These are phyloP conservation scores for Tuberolachnus salignus DNA, from an alignment of 2,888 invertebrate genomes.

Conservation along the genomic window DNA sequence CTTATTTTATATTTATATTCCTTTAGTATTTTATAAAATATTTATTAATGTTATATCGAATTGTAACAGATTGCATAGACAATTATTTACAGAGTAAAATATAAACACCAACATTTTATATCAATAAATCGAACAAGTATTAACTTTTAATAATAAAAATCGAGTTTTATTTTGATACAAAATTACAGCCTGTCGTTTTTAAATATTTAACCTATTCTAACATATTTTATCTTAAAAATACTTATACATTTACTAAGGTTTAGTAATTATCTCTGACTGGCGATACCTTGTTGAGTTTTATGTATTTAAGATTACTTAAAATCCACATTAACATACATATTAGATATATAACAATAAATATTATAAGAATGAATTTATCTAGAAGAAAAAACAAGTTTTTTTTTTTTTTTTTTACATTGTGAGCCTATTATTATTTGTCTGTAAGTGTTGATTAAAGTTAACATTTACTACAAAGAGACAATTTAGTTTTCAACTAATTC, in stretches of 20 bases:
- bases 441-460: too few relatives aligned
- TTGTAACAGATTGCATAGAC: background rate
- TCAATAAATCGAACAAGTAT: slow-evolving; percentile 18
- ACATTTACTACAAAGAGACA: too few relatives aligned
- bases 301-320: too few relatives aligned
- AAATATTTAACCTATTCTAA: background rate
- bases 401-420: too few relatives aligned
- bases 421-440: too few relatives aligned
- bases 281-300: background rate
- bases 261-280: too few relatives aligned
- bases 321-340: too few relatives aligned
- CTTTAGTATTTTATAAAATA: background rate
- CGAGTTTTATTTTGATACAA: background rate
- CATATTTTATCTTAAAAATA: background rate
- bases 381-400: too few relatives aligned
- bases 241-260: background rate
- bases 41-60: background rate
- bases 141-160: slow-evolving; percentile 4
- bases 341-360: too few relatives aligned
- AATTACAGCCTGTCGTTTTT: background rate
- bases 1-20: slow-evolving; percentile 22
- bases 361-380: too few relatives aligned
- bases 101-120: slow-evolving; percentile 11
- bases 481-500: too few relatives aligned
- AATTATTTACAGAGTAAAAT: slow-evolving; percentile 1